These are phyloP conservation scores for Acanthosepion esculentum DNA, from an alignment of 2,888 invertebrate species.

Conservation along the genomic window DNA sequence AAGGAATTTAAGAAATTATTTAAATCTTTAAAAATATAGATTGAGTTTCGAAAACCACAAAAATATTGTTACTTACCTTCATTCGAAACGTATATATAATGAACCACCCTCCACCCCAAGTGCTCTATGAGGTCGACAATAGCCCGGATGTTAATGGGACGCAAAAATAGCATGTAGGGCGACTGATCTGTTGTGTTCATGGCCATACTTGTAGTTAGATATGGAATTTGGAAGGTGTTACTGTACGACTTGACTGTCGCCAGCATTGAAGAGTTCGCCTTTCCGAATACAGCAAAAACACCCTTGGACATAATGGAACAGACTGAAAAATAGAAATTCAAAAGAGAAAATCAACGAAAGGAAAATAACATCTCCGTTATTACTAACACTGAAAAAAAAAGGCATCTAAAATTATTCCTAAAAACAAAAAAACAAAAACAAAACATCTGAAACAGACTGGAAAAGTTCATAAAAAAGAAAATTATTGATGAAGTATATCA, in stretches of 20 bases:
- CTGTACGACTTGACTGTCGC: constrained; percentile 65
- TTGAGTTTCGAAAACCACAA: too few species aligned
- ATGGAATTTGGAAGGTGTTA: constrained; percentile 65
- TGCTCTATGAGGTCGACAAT: constrained; percentile 56
- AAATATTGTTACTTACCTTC: constrained; percentile 55
- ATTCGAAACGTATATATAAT: constrained; percentile 57
- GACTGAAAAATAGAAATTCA: constrained; percentile 54
- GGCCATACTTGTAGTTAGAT: constrained; percentile 62
- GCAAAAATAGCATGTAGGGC: constrained; percentile 58
- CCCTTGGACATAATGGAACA: constrained; percentile 61
- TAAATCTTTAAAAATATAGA: too few species aligned
- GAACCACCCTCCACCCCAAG: constrained; percentile 56
- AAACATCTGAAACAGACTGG: too few species aligned
- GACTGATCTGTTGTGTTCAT: constrained; percentile 56
- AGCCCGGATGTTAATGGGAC: constrained; percentile 57
- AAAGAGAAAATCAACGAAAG: too few species aligned
- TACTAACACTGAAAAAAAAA: too few species aligned
- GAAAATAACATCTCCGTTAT: too few species aligned
- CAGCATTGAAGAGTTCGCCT: constrained; percentile 61
- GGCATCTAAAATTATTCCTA: too few species aligned
- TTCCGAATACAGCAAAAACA: constrained; percentile 63
- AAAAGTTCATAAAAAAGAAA: too few species aligned
- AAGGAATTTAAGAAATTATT: too few species aligned
- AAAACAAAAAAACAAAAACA: too few species aligned
- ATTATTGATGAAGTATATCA: too few species aligned